These are phyloP conservation scores for Dolichopus griseipennis DNA, from an alignment of 2,888 invertebrate species.

Conservation along the genomic window DNA sequence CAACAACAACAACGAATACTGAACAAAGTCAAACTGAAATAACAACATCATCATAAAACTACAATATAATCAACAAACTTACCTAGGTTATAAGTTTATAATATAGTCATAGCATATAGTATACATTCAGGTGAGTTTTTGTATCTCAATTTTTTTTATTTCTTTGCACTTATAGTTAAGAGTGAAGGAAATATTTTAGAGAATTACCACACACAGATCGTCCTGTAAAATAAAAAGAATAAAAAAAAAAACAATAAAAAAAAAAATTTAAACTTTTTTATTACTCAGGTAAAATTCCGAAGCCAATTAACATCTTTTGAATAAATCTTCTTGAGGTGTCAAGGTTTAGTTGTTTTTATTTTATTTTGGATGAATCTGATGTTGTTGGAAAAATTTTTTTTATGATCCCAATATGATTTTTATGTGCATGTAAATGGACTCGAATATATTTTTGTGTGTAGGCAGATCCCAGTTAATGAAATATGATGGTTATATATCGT, in stretches of 20 bases:
- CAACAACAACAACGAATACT: background rate
- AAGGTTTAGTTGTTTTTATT: background rate
- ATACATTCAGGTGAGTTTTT: background rate
- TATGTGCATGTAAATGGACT: background rate
- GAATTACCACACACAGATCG: background rate
- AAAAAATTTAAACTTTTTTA: background rate
- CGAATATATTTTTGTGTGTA: background rate
- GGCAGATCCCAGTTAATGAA: conserved; percentile 1
- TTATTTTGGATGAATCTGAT: background rate
- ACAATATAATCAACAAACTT: background rate
- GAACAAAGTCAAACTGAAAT: no score
- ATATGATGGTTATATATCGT: background rate
- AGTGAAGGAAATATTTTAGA: background rate
- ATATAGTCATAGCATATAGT: no score
- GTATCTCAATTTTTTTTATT: background rate
- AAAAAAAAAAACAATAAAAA: background rate
- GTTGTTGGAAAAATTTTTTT: background rate
- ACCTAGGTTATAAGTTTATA: no score
- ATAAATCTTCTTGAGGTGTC: conserved; percentile 1
- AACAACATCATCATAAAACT: no score
- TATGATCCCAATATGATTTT: background rate
- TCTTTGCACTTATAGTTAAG: background rate
- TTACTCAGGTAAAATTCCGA: background rate
- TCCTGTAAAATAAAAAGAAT: background rate
- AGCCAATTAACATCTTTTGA: conserved; percentile 6